These are phyloP conservation scores for Drosophila niveifrons DNA, from an alignment of 2,888 invertebrate genomes.

Conservation along the genomic window DNA sequence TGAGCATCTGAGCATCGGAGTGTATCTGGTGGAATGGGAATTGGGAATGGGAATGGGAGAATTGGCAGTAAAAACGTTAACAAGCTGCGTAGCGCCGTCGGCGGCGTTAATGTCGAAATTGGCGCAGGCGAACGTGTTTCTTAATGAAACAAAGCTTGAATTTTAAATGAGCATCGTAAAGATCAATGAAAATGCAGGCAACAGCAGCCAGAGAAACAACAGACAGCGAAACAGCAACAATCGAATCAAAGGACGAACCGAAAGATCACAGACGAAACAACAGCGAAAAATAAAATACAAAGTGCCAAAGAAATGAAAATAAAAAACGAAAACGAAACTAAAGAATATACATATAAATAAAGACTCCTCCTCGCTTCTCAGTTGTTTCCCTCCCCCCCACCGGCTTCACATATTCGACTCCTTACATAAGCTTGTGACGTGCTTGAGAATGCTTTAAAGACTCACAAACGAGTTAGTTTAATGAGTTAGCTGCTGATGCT, in stretches of 20 bases:
- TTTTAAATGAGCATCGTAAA: constrained; percentile 84
- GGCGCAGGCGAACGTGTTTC: constrained; percentile 77
- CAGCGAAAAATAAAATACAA: constrained; percentile 11
- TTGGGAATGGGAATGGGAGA: constrained; percentile 8
- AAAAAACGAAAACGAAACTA: constrained; percentile 45
- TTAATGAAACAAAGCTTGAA: constrained; percentile 82
- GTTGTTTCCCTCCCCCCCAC: no score
- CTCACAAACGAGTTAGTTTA: not conserved
- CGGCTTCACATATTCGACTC: not conserved
- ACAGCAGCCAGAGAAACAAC: constrained; percentile 31
- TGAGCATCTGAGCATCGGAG: not conserved
- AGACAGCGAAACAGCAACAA: constrained; percentile 37
- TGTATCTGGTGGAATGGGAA: not conserved
- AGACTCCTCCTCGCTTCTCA: constrained; percentile 38
- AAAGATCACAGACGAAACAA: constrained; percentile 9
- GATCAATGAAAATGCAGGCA: constrained; percentile 76
- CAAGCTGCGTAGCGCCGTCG: constrained; percentile 79
- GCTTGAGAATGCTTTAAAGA: not conserved
- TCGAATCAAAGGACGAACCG: constrained; percentile 43
- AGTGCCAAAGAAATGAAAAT: constrained; percentile 13
- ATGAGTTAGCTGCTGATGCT: not conserved
- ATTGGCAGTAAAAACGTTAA: constrained; percentile 72
- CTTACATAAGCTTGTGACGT: constrained; percentile 1
- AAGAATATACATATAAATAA: constrained; percentile 70
- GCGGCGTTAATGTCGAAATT: constrained; percentile 79